These are phyloP conservation scores for Hylomyscus alleni DNA, from an alignment of 2,797 vertebrate genomes.

Conservation along the genomic window DNA sequence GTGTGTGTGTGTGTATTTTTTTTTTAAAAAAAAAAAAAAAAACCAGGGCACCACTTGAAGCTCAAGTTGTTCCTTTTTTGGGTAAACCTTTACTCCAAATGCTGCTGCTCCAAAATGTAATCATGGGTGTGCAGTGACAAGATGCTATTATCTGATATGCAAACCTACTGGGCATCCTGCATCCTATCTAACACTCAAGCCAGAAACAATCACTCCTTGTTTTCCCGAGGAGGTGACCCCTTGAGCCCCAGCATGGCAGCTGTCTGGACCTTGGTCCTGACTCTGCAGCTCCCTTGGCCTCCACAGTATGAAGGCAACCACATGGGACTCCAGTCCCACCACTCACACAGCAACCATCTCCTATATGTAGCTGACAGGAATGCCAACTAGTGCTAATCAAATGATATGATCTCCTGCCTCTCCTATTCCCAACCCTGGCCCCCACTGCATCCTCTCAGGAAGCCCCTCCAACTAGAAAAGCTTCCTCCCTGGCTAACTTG, in stretches of 20 bases:
- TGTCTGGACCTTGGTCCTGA: background rate
- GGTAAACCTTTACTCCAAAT: background rate
- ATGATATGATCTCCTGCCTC: background rate
- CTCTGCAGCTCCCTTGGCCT: background rate
- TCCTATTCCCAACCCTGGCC: background rate
- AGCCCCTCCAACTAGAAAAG: background rate
- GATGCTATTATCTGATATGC: background rate
- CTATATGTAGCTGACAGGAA: background rate
- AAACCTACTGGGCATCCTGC: background rate
- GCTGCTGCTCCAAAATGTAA: constrained; percentile 29
- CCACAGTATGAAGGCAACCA: background rate
- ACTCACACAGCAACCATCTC: background rate
- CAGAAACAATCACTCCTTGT: background rate
- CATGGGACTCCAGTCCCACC: background rate
- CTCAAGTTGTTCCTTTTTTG: background rate
- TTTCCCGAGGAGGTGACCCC: background rate
- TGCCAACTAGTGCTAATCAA: background rate
- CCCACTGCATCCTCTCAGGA: background rate
- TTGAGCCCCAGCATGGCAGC: background rate
- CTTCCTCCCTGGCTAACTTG: background rate
- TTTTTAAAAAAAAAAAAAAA: too few species aligned
- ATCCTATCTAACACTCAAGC: constrained; percentile 10
- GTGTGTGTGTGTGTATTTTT: too few species aligned
- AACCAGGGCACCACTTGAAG: background rate
- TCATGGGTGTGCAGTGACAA: background rate